Base-by-base conservation (phyloP, 2,888 invertebrate genomes). In the Chymomyza fuscimana region DNA sequence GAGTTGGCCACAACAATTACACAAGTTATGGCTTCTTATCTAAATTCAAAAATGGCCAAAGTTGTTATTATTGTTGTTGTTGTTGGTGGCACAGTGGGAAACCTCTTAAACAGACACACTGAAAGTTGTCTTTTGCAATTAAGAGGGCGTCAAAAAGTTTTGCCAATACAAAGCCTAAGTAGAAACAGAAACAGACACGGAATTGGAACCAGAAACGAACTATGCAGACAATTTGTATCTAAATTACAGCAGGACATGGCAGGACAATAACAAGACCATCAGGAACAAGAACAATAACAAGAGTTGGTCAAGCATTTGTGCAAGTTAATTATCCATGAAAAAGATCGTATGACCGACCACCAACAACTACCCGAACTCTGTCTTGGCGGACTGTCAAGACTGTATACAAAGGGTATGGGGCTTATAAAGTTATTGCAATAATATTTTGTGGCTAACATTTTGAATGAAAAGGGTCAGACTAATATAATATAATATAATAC, bases 321-420 rank as follows among this genome's bases (percentile, higher is more conserved):
- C 69, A 51, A 73, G 74, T 82, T 81, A 82, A 82, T 82, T 82
- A 77, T 75, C 77, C 78, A 74, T 81, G 74, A 77, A 77, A 19
- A 78, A 74, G 72, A 73, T 70, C 62, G 22, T 50, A 40, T 9
- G 50, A 36, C 15, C 19, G 15, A 16, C 22, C 19, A 10, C 32
- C 32, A 32, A 32, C 32, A 32, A 62, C 40, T 7, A 15, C 16
- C 36, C 36, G 9, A 40, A 36, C 36, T 61, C n/a, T 22, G 16
- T 19, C 16, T 46, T 36, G 10, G 25, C 36, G 25, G 61, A 29
- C 10, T 51, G 71, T 25, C 52, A 15, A 65, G 63, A 71, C n/a
- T n/a, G n/a, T n/a, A n/a, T n/a, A n/a, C n/a, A n/a, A 32, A 32
- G 9, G 5, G 2, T 32, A 32, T 7, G 32, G 7, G 32, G 32